phyloP scores from a whole-genome alignment of 2,888 invertebrate species.

The Mesoligia furuncula region DNA sequence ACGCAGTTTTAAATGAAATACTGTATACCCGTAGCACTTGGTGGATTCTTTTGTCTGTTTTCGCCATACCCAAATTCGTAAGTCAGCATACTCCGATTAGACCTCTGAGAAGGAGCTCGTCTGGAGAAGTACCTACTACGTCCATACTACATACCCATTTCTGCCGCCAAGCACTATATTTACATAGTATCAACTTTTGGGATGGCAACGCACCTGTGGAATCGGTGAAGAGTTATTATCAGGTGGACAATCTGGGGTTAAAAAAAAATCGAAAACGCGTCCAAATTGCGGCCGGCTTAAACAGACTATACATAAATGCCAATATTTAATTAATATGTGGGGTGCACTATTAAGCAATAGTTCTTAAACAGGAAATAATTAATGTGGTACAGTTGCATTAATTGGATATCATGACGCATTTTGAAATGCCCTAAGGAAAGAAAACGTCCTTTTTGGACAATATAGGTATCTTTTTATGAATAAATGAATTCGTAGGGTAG shows the following conservation, averaged over 20 bases:
- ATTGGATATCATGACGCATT: background rate
- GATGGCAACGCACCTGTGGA: background rate
- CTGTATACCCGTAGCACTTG: background rate
- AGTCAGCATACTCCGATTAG: slow-evolving; percentile 1
- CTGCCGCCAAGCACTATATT: background rate
- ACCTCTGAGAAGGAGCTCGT: background rate
- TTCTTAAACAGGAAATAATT: background rate
- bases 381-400: background rate
- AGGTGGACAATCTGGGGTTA: background rate
- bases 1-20: slow-evolving; percentile 9
- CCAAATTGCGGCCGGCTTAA: background rate
- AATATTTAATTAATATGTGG: slow-evolving; percentile 23
- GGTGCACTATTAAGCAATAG: slow-evolving; percentile 27
- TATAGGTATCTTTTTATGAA: background rate
- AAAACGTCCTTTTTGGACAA: slow-evolving; percentile 14
- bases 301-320: background rate
- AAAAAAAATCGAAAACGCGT: background rate
- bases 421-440: background rate
- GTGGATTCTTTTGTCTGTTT: slow-evolving; percentile 6
- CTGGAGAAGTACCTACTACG: background rate
- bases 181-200: background rate
- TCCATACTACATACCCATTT: background rate
- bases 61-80: background rate
- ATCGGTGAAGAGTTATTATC: background rate
- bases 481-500: slow-evolving; percentile 16